Conservation (phyloP, 1,140 invertebrate species). For the Drosophila nasuta region DNA sequence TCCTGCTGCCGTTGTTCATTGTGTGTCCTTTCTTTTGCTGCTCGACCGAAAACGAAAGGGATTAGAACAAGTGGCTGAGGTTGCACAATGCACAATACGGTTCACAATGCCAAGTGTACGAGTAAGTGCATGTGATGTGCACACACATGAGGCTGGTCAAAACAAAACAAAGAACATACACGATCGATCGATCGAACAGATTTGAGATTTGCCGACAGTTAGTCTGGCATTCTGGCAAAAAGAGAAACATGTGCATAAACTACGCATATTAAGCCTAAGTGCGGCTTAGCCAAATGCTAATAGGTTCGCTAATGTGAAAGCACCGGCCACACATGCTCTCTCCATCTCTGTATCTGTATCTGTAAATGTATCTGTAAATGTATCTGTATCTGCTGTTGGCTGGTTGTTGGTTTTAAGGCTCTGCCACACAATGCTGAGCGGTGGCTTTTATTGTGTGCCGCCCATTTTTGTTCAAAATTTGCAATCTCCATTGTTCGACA, state of each 20-base stretch:
- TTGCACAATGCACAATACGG: conserved; percentile 65
- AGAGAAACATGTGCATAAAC: not conserved
- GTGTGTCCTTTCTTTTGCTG: not conserved
- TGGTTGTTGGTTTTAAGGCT: conserved; percentile 17
- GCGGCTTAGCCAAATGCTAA: conserved; percentile 76
- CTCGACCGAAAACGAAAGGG: conserved; percentile 7
- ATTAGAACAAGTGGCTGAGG: conserved; percentile 67
- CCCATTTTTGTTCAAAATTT: conserved; percentile 16
- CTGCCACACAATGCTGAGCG: conserved; percentile 36
- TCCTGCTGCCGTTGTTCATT: not conserved
- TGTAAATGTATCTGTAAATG: too few species aligned
- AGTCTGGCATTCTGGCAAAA: conserved; percentile 50
- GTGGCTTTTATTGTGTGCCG: conserved; percentile 75
- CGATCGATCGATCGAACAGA: conserved; percentile 61
- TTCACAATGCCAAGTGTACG: conserved; percentile 19
- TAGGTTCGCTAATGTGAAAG: conserved; percentile 65
- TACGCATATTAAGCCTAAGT: conserved; percentile 62
- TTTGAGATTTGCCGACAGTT: conserved; percentile 39
- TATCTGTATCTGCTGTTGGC: too few species aligned
- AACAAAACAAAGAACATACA: conserved; percentile 69
- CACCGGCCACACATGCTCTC: conserved; percentile 38
- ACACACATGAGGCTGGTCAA: conserved; percentile 12
- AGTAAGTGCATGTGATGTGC: conserved; percentile 17
- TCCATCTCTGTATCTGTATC: too few species aligned
- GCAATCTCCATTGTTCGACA: conserved; percentile 55